Evolutionary conservation across 1,140 invertebrate genomes (phyloP), one percentile per base, ranked within the genome.

Genomic region (Zaprionus taronus): DNA sequence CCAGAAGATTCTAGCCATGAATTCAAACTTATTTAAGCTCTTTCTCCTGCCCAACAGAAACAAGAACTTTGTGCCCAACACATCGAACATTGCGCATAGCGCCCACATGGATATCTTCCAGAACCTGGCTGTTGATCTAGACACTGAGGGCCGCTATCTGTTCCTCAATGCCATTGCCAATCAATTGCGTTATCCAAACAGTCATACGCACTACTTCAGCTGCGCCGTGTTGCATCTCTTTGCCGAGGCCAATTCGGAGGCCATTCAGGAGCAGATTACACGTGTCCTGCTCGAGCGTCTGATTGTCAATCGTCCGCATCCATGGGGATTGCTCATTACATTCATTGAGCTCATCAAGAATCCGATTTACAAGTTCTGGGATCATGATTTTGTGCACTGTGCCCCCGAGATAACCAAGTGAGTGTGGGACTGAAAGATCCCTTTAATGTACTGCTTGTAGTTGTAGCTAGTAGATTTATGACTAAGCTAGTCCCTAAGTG

Each of bases 81-180:
- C 99, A 95, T 96, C 97, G 17, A 99, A 98, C 1, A 99, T 99
- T 71, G 97, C 97, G 6, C 98, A 99, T 91, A 98, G 98, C 22
- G 96, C 98, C 1, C 98, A 99, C 91, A 99, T 99, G 98, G 99
- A 99, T 91, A 99, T 99, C 71, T 99, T 99, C 94, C 98, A 99
- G 93, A 99, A 99, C 94, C 95, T 99, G 72, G 98, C 98, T 15
- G 98, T 99, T 4, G 98, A 99, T 93, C 95, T 99, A 36, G 99
- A 99, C 93, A 99, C 98, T 14, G 99, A 99, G 94, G 99, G 98
- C 93, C 94, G 96, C 80, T 99, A 99, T 93, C 94, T 99, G 79
- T 99, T 99, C 93, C 94, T 99, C 81, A 99, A 99, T 93, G 98
- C 99, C 1, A 98, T 99, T 79, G 98, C 98, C 26, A 99, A 99